Conservation (phyloP, 30 jellyfish, hydroid and myxozoan genomes). For the Aurelia aurita complex sp. Pacific region DNA sequence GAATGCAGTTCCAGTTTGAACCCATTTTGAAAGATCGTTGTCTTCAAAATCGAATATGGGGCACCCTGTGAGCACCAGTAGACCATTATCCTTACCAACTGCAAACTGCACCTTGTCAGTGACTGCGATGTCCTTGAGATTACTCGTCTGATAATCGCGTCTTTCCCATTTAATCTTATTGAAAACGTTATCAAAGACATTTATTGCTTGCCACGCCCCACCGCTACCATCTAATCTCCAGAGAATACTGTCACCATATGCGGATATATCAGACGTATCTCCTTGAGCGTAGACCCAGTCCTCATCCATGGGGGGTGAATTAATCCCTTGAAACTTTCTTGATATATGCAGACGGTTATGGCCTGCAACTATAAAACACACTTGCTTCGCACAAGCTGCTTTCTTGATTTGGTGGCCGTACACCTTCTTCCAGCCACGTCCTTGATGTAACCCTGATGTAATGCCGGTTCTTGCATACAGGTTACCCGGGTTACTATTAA, state of each 20-base stretch:
- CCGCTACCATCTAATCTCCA: conserved; percentile 23
- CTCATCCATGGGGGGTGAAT: too few species aligned
- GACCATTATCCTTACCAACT: conserved; percentile 8
- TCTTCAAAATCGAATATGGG: conserved; percentile 64
- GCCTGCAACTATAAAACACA: too few species aligned
- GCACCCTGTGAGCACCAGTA: conserved; percentile 41
- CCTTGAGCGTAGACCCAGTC: background rate
- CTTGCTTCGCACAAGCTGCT: too few species aligned
- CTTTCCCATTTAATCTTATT: background rate
- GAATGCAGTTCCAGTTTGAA: conserved; percentile 55
- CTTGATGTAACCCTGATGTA: background rate
- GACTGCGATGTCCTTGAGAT: background rate
- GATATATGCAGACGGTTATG: too few species aligned
- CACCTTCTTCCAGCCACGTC: conserved; percentile 4
- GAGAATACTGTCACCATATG: conserved; percentile 10
- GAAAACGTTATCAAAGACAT: background rate
- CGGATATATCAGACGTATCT: background rate
- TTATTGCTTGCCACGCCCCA: conserved; percentile 15
- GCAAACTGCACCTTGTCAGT: conserved; percentile 4
- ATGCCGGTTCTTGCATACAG: conserved; percentile 11
- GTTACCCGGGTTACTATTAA: background rate
- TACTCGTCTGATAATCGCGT: conserved; percentile 6
- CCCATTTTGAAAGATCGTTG: conserved; percentile 32
- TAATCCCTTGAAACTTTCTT: too few species aligned
- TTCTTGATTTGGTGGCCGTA: too few species aligned